Evolutionary conservation across 2,888 invertebrate genomes (phyloP), one percentile per base, ranked within the genome.

Genomic region (Poecilobothrus nobilitatus): DNA sequence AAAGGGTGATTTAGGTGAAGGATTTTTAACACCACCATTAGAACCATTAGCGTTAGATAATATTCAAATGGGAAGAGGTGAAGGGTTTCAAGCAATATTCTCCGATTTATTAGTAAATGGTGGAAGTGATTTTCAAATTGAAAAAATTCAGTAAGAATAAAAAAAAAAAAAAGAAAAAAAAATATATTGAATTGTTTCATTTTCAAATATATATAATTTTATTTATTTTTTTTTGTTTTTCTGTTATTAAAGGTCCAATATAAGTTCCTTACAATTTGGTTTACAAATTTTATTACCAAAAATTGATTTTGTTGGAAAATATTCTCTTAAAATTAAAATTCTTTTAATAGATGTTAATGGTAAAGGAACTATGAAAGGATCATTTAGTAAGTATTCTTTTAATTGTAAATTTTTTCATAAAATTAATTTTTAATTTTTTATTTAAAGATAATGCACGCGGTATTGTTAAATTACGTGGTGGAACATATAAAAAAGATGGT

Each of bases 51-150:
- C 73, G 21, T 71, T 81, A 67, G 81, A 81, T 37, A 79, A 79
- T 70, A 82, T 82, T 41, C 77, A 79, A 66, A 76, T 82, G 73
- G 76, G 78, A 0, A 73, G 78, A 20, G 78, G 80, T 21, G 75
- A 75, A 62, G 80, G 81, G 65, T 82, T 82, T 69, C 75, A 77
- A 70, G 82, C 81, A 0, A 74, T 76, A 0, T 81, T 82, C 63
- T 78, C 76, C 41, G 77, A 80, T 8, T 76, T 82, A 27, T 70
- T 76, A 69, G 81, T 80, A 0, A 75, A 70, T 0, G 82, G 82
- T 6, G 82, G 82, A 65, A 82, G 82, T 69, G 77, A 80, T 71
- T 82, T 82, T 68, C 74, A 76, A n/a, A 80, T 82, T 34, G 80
- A 81, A 70, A 78, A 80, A 68, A 73, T 82, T 33, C 76, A 76